Conservation (phyloP, 1,140 invertebrate genomes). For the Lithobius niger region DNA sequence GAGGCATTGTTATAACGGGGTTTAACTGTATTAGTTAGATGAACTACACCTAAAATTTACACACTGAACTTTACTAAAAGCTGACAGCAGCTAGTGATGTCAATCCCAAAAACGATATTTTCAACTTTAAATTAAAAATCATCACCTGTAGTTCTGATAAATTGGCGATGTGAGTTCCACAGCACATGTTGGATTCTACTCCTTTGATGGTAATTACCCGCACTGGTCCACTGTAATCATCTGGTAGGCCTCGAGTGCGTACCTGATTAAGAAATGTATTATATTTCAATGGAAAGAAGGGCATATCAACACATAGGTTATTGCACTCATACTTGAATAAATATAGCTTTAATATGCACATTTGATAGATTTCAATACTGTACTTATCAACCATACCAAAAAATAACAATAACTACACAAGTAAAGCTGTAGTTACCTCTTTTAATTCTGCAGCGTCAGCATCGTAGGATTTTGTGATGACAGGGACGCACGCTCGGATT, state of each 20-base stretch:
- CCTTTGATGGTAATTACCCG: constrained; percentile 55
- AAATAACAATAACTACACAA: constrained; percentile 7
- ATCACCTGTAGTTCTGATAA: constrained; percentile 56
- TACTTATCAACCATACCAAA: too few relatives aligned
- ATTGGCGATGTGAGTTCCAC: constrained; percentile 70
- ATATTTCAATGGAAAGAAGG: too few relatives aligned
- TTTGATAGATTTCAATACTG: too few relatives aligned
- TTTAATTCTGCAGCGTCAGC: constrained; percentile 42
- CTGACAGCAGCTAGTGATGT: too few relatives aligned
- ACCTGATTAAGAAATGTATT: constrained; percentile 25
- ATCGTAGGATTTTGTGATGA: constrained; percentile 47
- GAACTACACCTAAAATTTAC: too few relatives aligned
- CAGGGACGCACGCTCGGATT: constrained; percentile 44
- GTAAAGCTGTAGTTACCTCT: constrained; percentile 34
- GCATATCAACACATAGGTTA: too few relatives aligned
- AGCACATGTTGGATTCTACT: constrained; percentile 69
- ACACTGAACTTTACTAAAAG: too few relatives aligned
- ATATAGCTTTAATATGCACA: too few relatives aligned
- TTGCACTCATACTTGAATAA: too few relatives aligned
- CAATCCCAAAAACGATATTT: too few relatives aligned
- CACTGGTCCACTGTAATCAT: constrained; percentile 55
- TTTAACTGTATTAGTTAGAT: too few relatives aligned
- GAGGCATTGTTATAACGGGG: too few relatives aligned
- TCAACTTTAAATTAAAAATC: not conserved
- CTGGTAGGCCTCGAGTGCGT: constrained; percentile 52